phyloP scores from a whole-genome alignment of 2,113 vertebrate genomes.

The Progne subis region DNA sequence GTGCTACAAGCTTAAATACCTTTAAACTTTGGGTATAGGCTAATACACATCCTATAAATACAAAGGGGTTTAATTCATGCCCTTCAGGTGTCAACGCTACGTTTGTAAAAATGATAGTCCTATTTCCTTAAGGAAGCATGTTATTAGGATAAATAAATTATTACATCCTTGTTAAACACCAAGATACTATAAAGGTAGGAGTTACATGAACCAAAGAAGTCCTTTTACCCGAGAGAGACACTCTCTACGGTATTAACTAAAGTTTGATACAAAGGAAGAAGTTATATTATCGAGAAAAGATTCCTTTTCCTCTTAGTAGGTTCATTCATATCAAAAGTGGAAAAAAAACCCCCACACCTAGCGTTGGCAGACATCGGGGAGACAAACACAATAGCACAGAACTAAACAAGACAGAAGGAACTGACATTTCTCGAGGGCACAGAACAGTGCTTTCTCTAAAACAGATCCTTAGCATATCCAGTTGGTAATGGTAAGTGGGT shows the following conservation, averaged over 20 bases:
- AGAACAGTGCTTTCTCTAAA: neutral
- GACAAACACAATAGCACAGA: neutral
- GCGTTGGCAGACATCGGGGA: neutral
- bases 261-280: neutral
- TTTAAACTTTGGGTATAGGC: neutral
- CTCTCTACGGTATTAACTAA: neutral
- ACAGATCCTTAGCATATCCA: neutral
- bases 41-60: neutral
- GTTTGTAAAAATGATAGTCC: neutral
- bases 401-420: neutral
- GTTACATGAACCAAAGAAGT: neutral
- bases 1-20: neutral
- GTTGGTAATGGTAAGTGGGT: neutral
- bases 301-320: neutral
- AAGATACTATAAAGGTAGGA: fast-evolving
- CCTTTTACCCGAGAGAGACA: neutral
- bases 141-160: neutral
- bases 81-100: neutral
- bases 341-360: neutral
- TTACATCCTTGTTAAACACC: too few species aligned
- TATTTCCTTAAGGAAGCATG: neutral
- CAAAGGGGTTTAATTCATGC: neutral
- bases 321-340: neutral
- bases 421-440: neutral
- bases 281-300: neutral